Evolutionary conservation across 1,140 invertebrate species (phyloP).

Genomic region (Nasonia longicornis): DNA sequence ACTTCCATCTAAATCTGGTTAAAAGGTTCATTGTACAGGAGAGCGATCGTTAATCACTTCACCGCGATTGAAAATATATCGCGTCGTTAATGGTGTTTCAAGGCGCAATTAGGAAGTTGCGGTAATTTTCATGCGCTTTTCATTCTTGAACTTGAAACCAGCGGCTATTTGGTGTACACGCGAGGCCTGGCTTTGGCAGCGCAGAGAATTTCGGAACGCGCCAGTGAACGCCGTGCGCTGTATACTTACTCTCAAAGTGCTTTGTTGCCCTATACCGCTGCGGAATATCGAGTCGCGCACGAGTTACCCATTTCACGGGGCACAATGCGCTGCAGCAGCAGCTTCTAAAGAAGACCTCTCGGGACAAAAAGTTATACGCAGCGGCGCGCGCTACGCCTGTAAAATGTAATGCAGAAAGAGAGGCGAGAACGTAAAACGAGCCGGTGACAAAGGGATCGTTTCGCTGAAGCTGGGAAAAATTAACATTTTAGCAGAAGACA

Average conservation of each 20-base stretch:
- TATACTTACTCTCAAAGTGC: constrained; percentile 10
- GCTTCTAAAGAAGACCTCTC: not conserved
- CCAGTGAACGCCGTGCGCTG: not conserved
- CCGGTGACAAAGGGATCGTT: not conserved
- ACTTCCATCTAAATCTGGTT: no score
- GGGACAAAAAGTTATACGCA: not conserved
- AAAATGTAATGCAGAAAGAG: not conserved
- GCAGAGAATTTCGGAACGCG: not conserved
- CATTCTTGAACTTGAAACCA: not conserved
- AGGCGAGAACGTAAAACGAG: not conserved
- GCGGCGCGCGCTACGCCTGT: no score
- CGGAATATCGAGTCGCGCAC: not conserved
- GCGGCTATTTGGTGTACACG: not conserved
- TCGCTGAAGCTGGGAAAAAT: constrained; percentile 1
- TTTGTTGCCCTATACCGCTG: not conserved
- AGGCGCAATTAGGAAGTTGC: not conserved
- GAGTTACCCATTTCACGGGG: not conserved
- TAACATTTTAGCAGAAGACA: not conserved
- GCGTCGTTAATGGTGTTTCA: not conserved
- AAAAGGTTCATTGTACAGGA: no score
- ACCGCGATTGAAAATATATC: not conserved
- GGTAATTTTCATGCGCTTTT: not conserved
- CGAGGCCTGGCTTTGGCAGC: not conserved
- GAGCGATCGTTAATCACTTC: not conserved
- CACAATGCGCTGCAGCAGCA: not conserved